phyloP scores from a whole-genome alignment of 2,797 vertebrate species.

The Spinibarbus caldwelli region DNA sequence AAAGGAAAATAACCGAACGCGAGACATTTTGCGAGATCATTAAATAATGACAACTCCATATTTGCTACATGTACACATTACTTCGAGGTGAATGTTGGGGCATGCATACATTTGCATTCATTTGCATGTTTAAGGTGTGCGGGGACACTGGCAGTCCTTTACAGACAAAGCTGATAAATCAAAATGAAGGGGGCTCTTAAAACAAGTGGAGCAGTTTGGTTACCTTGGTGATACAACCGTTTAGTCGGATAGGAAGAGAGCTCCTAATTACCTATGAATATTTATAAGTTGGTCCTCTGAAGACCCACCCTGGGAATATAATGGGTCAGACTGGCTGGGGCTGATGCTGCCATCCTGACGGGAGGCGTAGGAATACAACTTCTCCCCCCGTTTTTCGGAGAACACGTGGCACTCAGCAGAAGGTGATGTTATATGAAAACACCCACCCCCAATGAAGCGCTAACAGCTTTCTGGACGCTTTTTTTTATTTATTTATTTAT shows the following conservation, averaged over 20 bases:
- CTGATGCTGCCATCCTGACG: constrained; percentile 35
- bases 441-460: not conserved
- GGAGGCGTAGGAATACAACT: constrained; percentile 34
- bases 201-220: constrained; percentile 65
- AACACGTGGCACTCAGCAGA: constrained; percentile 13
- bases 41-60: constrained; percentile 76
- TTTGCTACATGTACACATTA: constrained; percentile 78
- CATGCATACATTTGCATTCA: constrained; percentile 80
- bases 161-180: constrained; percentile 80
- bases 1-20: constrained; percentile 21
- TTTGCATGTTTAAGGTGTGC: constrained; percentile 76
- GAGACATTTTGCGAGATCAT: constrained; percentile 72
- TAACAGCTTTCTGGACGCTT: constrained; percentile 22
- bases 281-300: constrained; percentile 71
- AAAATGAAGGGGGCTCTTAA: constrained; percentile 71
- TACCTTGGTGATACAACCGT: constrained; percentile 58
- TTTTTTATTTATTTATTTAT: not conserved
- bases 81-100: constrained; percentile 76
- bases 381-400: constrained; percentile 43
- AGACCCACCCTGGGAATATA: constrained; percentile 67
- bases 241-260: constrained; percentile 46
- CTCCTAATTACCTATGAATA: constrained; percentile 74
- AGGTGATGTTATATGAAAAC: constrained; percentile 21
- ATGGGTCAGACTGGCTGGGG: constrained; percentile 62
- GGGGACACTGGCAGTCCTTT: constrained; percentile 69